A percentile compares a stretch with the other conserved stretches of the same genome.
Evolutionary conservation across 2,888 invertebrate genomes (phyloP).

Genomic region (Tenthredo amoena): DNA sequence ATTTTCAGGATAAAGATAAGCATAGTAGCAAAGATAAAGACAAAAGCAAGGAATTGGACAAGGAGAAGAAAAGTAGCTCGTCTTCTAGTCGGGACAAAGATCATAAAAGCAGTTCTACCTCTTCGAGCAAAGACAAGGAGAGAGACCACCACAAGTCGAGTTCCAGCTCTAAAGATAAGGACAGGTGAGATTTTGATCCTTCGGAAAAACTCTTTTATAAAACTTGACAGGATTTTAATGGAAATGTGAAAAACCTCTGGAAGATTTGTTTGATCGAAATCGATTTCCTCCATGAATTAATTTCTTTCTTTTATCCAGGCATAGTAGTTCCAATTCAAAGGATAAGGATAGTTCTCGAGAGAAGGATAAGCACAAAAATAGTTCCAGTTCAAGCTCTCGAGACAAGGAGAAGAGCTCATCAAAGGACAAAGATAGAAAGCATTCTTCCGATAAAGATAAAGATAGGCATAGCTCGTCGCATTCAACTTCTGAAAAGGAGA

Average conservation of each 20-base stretch:
- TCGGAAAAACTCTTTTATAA: neutral
- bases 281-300: neutral
- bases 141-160: conserved; percentile 76
- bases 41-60: conserved; percentile 68
- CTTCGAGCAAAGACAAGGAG: conserved; percentile 80
- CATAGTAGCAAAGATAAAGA: conserved; percentile 81
- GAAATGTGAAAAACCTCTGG: conserved; percentile 55
- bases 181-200: conserved; percentile 66
- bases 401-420: conserved; percentile 73
- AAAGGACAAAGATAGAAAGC: conserved; percentile 73
- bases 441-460: conserved; percentile 71
- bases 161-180: conserved; percentile 76
- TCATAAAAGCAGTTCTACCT: conserved; percentile 79
- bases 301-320: conserved; percentile 12
- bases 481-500: conserved; percentile 70
- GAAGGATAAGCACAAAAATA: conserved; percentile 69
- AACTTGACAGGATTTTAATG: conserved; percentile 44
- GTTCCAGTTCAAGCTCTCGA: conserved; percentile 42
- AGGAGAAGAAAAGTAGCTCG: conserved; percentile 69
- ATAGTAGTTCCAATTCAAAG: conserved; percentile 61
- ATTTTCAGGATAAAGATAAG: conserved; percentile 74
- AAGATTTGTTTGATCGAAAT: conserved; percentile 51
- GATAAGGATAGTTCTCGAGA: conserved; percentile 76
- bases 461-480: conserved; percentile 71
- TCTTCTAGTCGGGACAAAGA: conserved; percentile 80